These are phyloP conservation scores for Saccopteryx bilineata DNA, from an alignment of 2,113 vertebrate genomes.

Conservation along the genomic window DNA sequence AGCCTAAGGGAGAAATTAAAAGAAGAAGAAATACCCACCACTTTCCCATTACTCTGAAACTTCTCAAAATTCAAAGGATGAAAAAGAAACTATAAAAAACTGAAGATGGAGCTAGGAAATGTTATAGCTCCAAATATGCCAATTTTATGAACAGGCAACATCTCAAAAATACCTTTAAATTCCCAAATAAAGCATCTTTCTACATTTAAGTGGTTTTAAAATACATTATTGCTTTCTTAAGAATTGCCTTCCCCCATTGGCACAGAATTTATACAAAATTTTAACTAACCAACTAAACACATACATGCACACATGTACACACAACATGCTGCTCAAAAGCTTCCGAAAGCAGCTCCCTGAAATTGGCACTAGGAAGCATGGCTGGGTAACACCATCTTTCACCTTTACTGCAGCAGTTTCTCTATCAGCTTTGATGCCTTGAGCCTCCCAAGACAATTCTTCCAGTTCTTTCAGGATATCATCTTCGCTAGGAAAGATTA, in stretches of 20 bases:
- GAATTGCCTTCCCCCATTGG: not conserved
- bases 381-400: slow-evolving; percentile 62
- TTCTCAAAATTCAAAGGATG: not conserved
- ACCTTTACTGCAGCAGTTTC: slow-evolving; percentile 89
- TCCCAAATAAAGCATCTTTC: not conserved
- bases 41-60: not conserved
- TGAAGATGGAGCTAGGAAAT: not conserved
- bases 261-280: slow-evolving; percentile 60
- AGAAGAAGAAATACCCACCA: slow-evolving; percentile 1
- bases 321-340: not conserved
- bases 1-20: not conserved
- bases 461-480: slow-evolving; percentile 98
- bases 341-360: not conserved
- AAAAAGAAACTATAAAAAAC: not conserved
- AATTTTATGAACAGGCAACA: slow-evolving; percentile 39
- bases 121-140: not conserved
- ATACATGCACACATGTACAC: not conserved
- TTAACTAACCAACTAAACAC: not conserved
- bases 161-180: slow-evolving; percentile 35
- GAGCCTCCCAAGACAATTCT: slow-evolving; percentile 94
- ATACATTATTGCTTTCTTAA: not conserved
- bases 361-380: not conserved
- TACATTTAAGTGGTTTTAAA: slow-evolving; percentile 26
- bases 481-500: slow-evolving; percentile 93
- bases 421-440: slow-evolving; percentile 91